Conservation (phyloP, 2,113 vertebrate genomes). For the Cyrtonyx montezumae region DNA sequence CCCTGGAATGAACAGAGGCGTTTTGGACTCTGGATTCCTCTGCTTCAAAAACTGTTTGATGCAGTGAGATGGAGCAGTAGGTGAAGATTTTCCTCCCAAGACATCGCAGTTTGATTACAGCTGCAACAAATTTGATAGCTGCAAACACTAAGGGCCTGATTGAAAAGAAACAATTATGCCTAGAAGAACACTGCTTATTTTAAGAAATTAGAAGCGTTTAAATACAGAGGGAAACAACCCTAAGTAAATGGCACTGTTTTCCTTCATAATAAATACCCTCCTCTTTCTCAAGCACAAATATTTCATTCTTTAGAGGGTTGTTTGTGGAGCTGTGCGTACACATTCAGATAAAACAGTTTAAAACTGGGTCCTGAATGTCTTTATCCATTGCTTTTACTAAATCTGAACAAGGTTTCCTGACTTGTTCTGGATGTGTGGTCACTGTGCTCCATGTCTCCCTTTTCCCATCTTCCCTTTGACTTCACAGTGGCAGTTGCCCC, state of each 20-base stretch:
- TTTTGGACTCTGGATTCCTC: not conserved
- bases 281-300: not conserved
- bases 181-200: conserved; percentile 67
- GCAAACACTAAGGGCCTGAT: conserved; percentile 40
- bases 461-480: not conserved
- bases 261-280: conserved; percentile 18
- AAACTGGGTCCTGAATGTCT: not conserved
- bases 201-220: conserved; percentile 62
- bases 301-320: not conserved
- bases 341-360: not conserved
- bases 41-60: not conserved
- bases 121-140: conserved; percentile 59
- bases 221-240: conserved; percentile 36
- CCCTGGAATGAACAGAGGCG: accelerated
- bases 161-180: conserved; percentile 70
- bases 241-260: conserved; percentile 50
- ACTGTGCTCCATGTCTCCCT: not conserved
- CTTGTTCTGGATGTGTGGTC: not conserved
- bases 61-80: not conserved
- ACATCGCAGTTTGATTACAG: conserved; percentile 30
- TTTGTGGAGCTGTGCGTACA: not conserved
- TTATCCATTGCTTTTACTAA: not conserved
- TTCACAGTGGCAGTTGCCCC: not conserved
- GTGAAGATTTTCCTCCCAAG: conserved; percentile 19
- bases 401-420: accelerated